These are phyloP conservation scores for Platycercus adscitus DNA, from an alignment of 2,113 vertebrate genomes.

Conservation along the genomic window DNA sequence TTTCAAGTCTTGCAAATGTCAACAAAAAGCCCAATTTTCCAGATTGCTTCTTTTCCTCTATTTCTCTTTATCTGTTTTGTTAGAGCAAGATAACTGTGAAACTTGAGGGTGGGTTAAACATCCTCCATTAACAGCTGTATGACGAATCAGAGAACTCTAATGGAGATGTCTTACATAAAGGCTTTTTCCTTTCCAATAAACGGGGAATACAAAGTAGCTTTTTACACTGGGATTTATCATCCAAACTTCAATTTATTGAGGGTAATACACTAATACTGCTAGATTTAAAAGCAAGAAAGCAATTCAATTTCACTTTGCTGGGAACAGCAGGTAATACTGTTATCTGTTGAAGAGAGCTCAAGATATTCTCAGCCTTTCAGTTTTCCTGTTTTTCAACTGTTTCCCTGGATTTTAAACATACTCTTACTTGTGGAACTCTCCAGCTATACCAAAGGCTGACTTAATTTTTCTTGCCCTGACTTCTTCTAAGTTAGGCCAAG, in stretches of 20 bases:
- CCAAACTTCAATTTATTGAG: conserved; percentile 19
- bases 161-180: not conserved
- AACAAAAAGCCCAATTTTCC: not conserved
- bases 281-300: conserved; percentile 39
- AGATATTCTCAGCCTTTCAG: not conserved
- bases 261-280: conserved; percentile 14
- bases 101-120: not conserved
- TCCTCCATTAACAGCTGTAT: not conserved
- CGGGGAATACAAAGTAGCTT: not conserved
- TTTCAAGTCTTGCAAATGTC: not conserved
- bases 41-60: not conserved
- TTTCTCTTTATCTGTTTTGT: not conserved
- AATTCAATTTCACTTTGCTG: conserved; percentile 35
- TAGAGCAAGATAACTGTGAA: not conserved
- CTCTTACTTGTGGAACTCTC: not conserved
- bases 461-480: not conserved
- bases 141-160: not conserved
- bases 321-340: conserved; percentile 8
- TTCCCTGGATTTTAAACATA: not conserved
- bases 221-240: conserved; percentile 26
- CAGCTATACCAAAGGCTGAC: not conserved
- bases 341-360: conserved; percentile 13
- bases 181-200: not conserved
- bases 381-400: not conserved
- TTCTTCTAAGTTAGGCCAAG: not conserved